Evolutionary conservation across 2,113 vertebrate species (phyloP).

Genomic region (Brachypteracias leptosomus): DNA sequence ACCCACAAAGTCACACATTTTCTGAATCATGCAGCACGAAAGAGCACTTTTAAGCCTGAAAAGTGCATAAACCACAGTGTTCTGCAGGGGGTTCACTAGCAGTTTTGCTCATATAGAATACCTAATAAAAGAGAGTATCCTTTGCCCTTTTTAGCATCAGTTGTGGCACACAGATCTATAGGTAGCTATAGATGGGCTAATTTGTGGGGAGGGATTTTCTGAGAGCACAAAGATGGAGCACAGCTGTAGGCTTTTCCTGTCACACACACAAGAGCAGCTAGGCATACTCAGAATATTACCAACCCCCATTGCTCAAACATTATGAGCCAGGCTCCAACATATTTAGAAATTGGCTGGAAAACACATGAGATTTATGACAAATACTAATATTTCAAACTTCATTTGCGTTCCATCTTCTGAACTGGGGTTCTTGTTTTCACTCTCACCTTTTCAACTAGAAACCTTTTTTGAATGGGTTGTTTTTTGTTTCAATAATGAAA

Average conservation of each 20-base stretch:
- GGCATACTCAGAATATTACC: not conserved
- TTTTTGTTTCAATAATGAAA: conserved; percentile 18
- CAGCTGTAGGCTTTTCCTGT: not conserved
- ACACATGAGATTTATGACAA: conserved; percentile 5
- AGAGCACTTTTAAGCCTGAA: not conserved
- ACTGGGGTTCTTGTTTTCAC: not conserved
- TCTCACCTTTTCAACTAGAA: not conserved
- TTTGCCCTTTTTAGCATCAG: not conserved
- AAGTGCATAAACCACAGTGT: not conserved
- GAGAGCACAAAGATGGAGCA: not conserved
- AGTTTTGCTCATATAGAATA: not conserved
- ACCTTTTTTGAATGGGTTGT: not conserved
- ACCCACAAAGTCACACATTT: not conserved
- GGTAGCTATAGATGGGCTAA: not conserved
- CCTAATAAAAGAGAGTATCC: not conserved
- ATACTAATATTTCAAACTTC: conserved; percentile 18
- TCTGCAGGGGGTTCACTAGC: not conserved
- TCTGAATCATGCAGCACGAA: not conserved
- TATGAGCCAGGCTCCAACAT: not conserved
- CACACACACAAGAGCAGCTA: not conserved
- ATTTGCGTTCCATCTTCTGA: conserved; percentile 4
- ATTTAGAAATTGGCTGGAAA: not conserved
- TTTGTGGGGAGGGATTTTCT: not conserved
- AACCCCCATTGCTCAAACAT: not conserved
- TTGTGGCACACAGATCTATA: not conserved